These are phyloP conservation scores for Fulmarus glacialis DNA, from an alignment of 2,113 vertebrate genomes.

Conservation along the genomic window DNA sequence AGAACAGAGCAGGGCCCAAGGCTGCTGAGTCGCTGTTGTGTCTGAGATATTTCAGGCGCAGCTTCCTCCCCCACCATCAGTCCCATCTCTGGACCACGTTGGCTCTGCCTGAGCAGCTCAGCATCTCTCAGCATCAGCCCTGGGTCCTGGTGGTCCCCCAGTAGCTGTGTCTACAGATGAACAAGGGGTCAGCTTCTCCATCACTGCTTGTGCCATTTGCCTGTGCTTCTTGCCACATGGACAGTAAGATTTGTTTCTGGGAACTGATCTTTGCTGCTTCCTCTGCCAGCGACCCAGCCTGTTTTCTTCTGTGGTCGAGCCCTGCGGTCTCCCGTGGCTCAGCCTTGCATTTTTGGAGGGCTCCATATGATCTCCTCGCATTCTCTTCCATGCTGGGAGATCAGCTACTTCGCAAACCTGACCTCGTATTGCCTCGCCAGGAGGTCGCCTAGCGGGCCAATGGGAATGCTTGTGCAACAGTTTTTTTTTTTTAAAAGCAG, in stretches of 20 bases:
- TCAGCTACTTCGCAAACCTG: not conserved
- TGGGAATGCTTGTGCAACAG: not conserved
- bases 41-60: conserved; percentile 36
- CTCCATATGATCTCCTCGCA: not conserved
- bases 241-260: not conserved
- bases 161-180: not conserved
- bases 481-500: not conserved
- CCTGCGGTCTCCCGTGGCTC: not conserved
- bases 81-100: accelerated
- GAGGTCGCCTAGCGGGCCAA: not conserved
- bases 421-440: not conserved
- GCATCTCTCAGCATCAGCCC: not conserved
- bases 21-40: not conserved
- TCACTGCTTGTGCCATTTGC: not conserved
- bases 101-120: not conserved
- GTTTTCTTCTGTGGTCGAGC: conserved; percentile 22
- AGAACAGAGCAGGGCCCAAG: not conserved
- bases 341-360: not conserved
- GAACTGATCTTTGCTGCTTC: not conserved
- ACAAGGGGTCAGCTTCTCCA: not conserved
- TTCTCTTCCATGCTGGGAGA: not conserved
- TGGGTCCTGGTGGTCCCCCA: not conserved
- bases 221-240: not conserved
- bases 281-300: not conserved
- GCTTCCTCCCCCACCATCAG: not conserved